Percentiles rank a stretch among this genome's conserved stretches.
Conservation (phyloP, 1,140 invertebrate species). For the Platyscapa corneri region DNA sequence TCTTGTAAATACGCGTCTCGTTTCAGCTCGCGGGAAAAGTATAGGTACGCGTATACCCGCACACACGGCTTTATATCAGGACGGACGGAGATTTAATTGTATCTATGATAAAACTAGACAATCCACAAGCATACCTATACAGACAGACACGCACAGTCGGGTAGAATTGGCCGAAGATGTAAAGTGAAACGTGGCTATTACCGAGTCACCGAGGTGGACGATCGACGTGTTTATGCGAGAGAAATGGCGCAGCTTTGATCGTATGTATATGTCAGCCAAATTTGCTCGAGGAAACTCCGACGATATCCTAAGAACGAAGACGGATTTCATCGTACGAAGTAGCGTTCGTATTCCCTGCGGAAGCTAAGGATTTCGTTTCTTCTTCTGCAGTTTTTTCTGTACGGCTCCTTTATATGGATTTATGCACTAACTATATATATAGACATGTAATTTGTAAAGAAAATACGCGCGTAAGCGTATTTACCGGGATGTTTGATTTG, state of each 20-base stretch:
- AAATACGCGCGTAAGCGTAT: not conserved
- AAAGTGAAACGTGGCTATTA: not conserved
- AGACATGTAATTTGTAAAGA: slow-evolving; percentile 4
- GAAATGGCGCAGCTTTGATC: slow-evolving; percentile 7
- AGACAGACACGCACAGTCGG: not conserved
- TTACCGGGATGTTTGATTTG: not conserved
- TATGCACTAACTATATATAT: too few relatives aligned
- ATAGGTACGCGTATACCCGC: not conserved
- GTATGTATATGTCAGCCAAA: not conserved
- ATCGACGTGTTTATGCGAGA: slow-evolving; percentile 36
- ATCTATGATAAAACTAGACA: not conserved
- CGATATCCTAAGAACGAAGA: slow-evolving; percentile 19
- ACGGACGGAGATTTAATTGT: not conserved
- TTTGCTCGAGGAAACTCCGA: slow-evolving; percentile 1
- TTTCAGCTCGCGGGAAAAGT: not conserved
- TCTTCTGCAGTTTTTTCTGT: not conserved
- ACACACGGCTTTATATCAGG: not conserved
- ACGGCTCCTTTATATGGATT: not conserved
- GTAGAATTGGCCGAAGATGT: not conserved
- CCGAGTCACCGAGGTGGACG: too few relatives aligned
- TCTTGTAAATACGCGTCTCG: slow-evolving; percentile 7
- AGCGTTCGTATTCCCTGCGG: not conserved
- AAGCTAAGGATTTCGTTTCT: slow-evolving; percentile 25
- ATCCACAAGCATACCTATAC: not conserved
- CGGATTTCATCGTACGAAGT: slow-evolving; percentile 3